Conservation (phyloP, 2,888 invertebrate genomes). For the Drosophila fungiperda region DNA sequence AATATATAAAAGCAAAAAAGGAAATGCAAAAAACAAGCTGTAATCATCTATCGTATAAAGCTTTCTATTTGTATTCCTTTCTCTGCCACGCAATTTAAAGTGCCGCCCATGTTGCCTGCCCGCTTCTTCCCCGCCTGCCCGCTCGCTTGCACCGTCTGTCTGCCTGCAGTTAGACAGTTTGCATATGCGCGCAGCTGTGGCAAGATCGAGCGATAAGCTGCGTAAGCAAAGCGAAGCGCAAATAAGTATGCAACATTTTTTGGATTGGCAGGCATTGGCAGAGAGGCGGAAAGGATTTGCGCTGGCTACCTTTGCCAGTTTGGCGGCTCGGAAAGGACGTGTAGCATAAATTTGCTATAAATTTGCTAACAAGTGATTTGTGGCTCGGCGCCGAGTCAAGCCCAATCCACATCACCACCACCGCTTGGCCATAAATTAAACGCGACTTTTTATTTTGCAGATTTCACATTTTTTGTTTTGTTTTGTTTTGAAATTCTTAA, state of each 20-base stretch:
- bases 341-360: slow-evolving; percentile 82
- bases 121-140: neutral
- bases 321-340: slow-evolving; percentile 57
- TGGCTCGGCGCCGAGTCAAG: slow-evolving; percentile 45
- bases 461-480: slow-evolving; percentile 15
- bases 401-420: slow-evolving; percentile 17
- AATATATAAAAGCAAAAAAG: slow-evolving; percentile 2
- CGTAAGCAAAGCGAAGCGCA: slow-evolving; percentile 51
- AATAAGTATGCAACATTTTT: slow-evolving; percentile 60
- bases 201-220: slow-evolving; percentile 57
- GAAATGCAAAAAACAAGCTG: slow-evolving; percentile 35
- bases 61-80: slow-evolving; percentile 25
- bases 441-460: slow-evolving; percentile 69
- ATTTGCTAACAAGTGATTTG: slow-evolving; percentile 82
- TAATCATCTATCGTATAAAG: slow-evolving; percentile 59
- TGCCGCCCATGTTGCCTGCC: too few relatives aligned
- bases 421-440: slow-evolving; percentile 70
- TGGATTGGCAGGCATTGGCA: slow-evolving; percentile 34
- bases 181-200: slow-evolving; percentile 69
- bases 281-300: slow-evolving; percentile 23
- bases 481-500: slow-evolving; percentile 14
- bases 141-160: neutral
- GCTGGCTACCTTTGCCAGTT: slow-evolving; percentile 41
- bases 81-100: slow-evolving; percentile 26
- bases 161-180: slow-evolving; percentile 46